Evolutionary conservation across 2,797 vertebrate species (phyloP).

Genomic region (Erethizon dorsatum): DNA sequence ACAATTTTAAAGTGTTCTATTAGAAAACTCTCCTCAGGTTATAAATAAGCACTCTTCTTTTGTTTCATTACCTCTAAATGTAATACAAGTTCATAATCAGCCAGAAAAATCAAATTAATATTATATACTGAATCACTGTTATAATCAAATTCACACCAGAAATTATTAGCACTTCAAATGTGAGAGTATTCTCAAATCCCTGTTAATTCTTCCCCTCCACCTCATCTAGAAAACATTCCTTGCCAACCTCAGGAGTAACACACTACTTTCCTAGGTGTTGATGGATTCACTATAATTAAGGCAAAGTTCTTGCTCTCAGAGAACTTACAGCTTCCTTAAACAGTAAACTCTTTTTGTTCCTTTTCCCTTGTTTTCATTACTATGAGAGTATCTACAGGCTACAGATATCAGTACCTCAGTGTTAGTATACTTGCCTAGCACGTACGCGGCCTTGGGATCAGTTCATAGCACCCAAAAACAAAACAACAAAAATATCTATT

Average conservation of each 20-base stretch:
- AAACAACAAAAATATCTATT: not conserved
- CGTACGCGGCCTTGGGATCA: not conserved
- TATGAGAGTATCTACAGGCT: not conserved
- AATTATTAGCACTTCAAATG: slow-evolving; percentile 44
- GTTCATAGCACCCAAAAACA: not conserved
- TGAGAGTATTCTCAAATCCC: slow-evolving; percentile 40
- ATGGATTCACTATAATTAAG: not conserved
- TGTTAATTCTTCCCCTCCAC: not conserved
- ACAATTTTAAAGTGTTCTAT: not conserved
- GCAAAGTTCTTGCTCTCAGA: not conserved
- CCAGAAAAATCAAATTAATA: slow-evolving; percentile 1
- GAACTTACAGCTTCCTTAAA: not conserved
- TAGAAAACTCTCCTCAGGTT: not conserved
- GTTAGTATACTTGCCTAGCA: too few species aligned
- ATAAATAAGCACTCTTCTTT: not conserved
- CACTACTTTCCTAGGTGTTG: not conserved
- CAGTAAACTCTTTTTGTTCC: not conserved
- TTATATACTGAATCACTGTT: slow-evolving; percentile 25
- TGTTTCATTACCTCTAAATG: not conserved
- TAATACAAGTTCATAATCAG: slow-evolving; percentile 48
- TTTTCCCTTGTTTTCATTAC: not conserved
- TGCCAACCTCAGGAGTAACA: not conserved
- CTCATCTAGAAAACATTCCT: not conserved
- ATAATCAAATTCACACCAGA: slow-evolving; percentile 32
- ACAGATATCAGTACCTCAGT: not conserved